Base-by-base conservation (phyloP, 2,888 invertebrate genomes). In the Phymatocera aterrima region DNA sequence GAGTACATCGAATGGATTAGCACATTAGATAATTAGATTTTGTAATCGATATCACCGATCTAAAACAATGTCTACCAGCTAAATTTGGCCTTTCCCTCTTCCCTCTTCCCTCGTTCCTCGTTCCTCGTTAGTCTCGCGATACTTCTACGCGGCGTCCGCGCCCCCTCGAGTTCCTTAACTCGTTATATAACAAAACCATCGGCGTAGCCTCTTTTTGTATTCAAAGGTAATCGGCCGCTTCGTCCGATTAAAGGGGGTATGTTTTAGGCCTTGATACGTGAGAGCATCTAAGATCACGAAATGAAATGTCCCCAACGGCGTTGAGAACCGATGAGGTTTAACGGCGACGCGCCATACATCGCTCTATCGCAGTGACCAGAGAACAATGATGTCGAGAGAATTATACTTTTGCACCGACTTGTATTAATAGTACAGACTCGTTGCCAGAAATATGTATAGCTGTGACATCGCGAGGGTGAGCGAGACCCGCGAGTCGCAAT, bases 31-130 rank as follows among this genome's bases (percentile, higher is more conserved):
- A 81, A 82, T 82, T 81, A 83, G 81, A 86, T 87, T 87, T 87
- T 85, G 87, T 87, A 87, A 88, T 86, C 85, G 88, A 88, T 88
- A 88, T 88, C 87, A 81, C 82, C 82, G 85, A 86, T 88, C 87
- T 86, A 84, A 86, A 86, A 87, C 87, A 85, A 86, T 86, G 84
- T 84, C 85, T 84, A 82, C 83, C 81, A 84, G 85, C 87, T 88
- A 88, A 88, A 87, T 88, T 87, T 88, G 87, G 87, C 84, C 46
- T 54, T 54, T 34, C 12, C 31, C 64, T 70, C 77, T 79, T 77
- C 72, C 60, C 21, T 77, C 65, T 43, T n/a, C 37, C 43, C 51
- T 40, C n/a, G n/a, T n/a, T n/a, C n/a, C n/a, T n/a, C n/a, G n/a
- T n/a, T n/a, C n/a, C n/a, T n/a, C n/a, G n/a, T n/a, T n/a, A n/a